Conservation (phyloP, 1,140 invertebrate genomes). For the Papilio helenus region DNA sequence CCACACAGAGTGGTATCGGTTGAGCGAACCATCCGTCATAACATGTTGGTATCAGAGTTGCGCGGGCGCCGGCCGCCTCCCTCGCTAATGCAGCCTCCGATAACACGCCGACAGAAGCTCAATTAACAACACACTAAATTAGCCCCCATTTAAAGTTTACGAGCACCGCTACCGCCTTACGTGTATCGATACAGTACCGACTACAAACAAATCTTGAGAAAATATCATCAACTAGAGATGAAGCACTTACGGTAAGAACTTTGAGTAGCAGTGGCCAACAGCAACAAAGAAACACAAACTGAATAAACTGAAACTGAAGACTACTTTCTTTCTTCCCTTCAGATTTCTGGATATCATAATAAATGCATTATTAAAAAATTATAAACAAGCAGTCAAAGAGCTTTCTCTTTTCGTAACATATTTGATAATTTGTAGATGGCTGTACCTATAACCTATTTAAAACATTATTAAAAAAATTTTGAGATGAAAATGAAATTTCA, state of each 20-base stretch:
- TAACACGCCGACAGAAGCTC: conserved; percentile 72
- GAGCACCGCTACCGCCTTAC: conserved; percentile 79
- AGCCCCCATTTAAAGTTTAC: conserved; percentile 81
- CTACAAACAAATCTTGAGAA: conserved; percentile 38
- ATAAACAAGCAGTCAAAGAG: no score
- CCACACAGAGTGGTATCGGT: neutral
- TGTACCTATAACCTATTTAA: neutral
- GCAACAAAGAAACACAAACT: neutral
- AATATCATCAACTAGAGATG: neutral
- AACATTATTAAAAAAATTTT: neutral
- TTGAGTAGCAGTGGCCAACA: neutral
- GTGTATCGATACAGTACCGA: conserved; percentile 53
- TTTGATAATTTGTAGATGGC: neutral
- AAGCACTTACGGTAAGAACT: neutral
- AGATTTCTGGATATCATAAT: neutral
- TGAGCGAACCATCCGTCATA: conserved; percentile 68
- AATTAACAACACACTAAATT: conserved; percentile 82
- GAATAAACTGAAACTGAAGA: neutral
- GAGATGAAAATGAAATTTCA: neutral
- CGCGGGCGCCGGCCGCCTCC: conserved; percentile 44
- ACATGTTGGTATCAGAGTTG: conserved; percentile 57
- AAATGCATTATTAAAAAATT: no score
- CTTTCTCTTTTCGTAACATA: no score
- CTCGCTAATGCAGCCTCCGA: conserved; percentile 74
- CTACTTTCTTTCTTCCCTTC: neutral